Base-by-base conservation (phyloP, 2,888 invertebrate species). In the Xylophagus ater region DNA sequence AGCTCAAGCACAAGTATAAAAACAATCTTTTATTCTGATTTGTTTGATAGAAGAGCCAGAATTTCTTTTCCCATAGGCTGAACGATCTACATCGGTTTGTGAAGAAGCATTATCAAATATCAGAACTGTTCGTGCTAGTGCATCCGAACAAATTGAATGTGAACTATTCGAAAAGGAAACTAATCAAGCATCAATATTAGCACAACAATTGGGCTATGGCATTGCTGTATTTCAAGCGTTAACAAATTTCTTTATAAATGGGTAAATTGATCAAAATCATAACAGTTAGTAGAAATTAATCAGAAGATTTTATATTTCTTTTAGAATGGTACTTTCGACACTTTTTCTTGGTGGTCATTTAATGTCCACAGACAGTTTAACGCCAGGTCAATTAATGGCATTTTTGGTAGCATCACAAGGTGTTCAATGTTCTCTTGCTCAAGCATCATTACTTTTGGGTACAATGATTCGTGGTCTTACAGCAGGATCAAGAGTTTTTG, bases 341-440 rank as follows among this genome's bases (percentile, higher is more conserved):
- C 70, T 97, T 53, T 92, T 85, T 56, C 74, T 88, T 50, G 97
- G 96, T 37, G 92, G 94, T 2, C 81, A 84, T 56, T 66, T 93
- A 15, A 79, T 97, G 73, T 81, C 87, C 0, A 72, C 75, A 7
- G 78, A 83, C 29, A 78, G 84, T 53, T 70, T 96, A 54, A 74
- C 83, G 1, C 79, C 92, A 1, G 96, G 96, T 28, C 84, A 92
- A 53, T 72, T 97, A 30, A 96, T 97, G 93, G 84, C 94, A 1
- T 97, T 93, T 62, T 69, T 97, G 5, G 92, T 94, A 37, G 90
- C 94, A 14, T 84, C 93, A 0, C 96, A 97, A 67, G 92, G 89
- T 0, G 88, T 96, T 35, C 96, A 96, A 58, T 72, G 89, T 34
- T 96, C 94, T 0, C 69, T 96, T 14, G 81, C 85, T 2, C 93